These are phyloP conservation scores for Chironomus riparius DNA, from an alignment of 2,888 invertebrate species.

Conservation along the genomic window DNA sequence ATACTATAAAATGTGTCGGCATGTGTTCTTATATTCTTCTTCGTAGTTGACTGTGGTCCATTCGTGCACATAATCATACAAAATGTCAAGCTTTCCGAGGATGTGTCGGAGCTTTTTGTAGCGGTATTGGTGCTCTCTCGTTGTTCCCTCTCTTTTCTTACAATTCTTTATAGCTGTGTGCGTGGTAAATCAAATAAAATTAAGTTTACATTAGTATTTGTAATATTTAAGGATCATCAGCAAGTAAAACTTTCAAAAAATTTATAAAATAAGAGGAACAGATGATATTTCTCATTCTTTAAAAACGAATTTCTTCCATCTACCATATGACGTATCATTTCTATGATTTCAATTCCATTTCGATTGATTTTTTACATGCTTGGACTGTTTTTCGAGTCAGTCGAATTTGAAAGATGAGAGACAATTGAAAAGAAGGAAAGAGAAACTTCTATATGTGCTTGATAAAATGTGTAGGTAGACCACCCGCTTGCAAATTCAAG, in stretches of 20 bases:
- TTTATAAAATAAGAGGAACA: background rate
- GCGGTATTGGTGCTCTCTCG: background rate
- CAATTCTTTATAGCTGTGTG: background rate
- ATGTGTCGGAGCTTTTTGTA: background rate
- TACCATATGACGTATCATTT: background rate
- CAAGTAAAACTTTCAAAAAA: background rate
- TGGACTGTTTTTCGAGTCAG: no score
- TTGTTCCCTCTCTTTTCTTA: background rate
- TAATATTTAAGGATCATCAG: background rate
- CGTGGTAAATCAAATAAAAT: slow-evolving; percentile 4
- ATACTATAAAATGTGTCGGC: background rate
- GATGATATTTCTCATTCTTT: background rate
- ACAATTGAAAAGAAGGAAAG: no score
- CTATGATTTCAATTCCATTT: no score
- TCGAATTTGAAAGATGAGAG: no score
- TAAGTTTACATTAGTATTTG: background rate
- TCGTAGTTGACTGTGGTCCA: background rate
- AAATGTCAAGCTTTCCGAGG: background rate
- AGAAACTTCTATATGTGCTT: no score
- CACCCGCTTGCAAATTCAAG: no score
- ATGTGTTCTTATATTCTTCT: background rate
- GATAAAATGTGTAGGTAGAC: no score
- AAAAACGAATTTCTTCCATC: background rate
- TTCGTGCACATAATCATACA: background rate
- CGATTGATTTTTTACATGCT: no score